A percentile compares a stretch with the other conserved stretches of the same genome.
Evolutionary conservation across 1,140 invertebrate species (phyloP).

Genomic region (Macrostomum lignano): DNA sequence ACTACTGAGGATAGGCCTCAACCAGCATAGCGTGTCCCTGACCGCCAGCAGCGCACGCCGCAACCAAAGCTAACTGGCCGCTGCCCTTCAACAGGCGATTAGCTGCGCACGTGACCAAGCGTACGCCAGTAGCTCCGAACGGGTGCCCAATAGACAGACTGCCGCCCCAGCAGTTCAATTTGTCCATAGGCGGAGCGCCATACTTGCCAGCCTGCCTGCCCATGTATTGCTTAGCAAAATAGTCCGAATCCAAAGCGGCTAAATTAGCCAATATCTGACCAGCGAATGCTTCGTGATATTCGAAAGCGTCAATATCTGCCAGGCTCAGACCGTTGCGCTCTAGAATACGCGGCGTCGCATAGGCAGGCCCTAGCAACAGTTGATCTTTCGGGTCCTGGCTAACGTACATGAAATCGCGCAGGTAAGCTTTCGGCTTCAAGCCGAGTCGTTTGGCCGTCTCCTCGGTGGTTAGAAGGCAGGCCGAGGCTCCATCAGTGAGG

Average conservation of each 20-base stretch:
- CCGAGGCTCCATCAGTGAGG: constrained; percentile 86
- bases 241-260: constrained; percentile 86
- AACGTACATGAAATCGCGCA: constrained; percentile 62
- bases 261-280: constrained; percentile 88
- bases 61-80: constrained; percentile 63
- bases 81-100: constrained; percentile 70
- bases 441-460: constrained; percentile 33
- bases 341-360: constrained; percentile 35
- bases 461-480: constrained; percentile 65
- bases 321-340: constrained; percentile 53
- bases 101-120: constrained; percentile 49
- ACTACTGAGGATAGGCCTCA: too few relatives aligned
- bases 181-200: constrained; percentile 56
- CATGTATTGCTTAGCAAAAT: constrained; percentile 69
- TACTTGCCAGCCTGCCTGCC: constrained; percentile 33
- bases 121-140: constrained; percentile 74
- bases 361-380: constrained; percentile 39
- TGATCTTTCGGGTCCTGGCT: constrained; percentile 93
- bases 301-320: constrained; percentile 79
- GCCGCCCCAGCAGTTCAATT: constrained; percentile 89
- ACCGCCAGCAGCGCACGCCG: constrained; percentile 85
- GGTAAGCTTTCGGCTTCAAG: constrained; percentile 35
- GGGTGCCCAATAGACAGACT: constrained; percentile 92
- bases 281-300: constrained; percentile 96
- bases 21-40: constrained; percentile 73